Evolutionary conservation across 2,797 vertebrate species (phyloP), one percentile per base, ranked within the genome.

Genomic region (Sebastes umbrosus): DNA sequence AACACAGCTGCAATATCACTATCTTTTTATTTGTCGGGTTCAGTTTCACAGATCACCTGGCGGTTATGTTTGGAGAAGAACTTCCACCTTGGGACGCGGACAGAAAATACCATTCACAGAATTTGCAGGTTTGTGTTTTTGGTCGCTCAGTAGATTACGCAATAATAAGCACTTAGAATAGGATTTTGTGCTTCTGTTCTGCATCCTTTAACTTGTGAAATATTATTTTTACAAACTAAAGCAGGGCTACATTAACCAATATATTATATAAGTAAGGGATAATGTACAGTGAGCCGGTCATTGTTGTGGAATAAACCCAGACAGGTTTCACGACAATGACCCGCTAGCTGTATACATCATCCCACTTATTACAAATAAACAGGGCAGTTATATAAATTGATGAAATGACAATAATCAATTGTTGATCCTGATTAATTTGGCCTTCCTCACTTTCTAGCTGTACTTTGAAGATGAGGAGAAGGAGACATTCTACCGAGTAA

Each of bases 31-130:
- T 52, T 75, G 29, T 62, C 36, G 70, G 57, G 32, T 58, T 83
- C 80, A 99, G 98, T 89, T 98, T 99, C 90, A 89, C 95, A 66
- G 97, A 99, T 92, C 98, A 99, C 89, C 92, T 99, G 82, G 86
- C 62, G 18, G 94, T 97, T 75, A 99, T 99, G 98, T 99, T 99
- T 96, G 96, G 94, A 87, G 97, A 98, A 84, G 96, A 96, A 54
- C 94, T 93, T 36, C 98, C 98, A 25, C 94, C 97, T 0, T 99
- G 98, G 98, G 98, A 99, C 87, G 59, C 84, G 1, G 97, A 99
- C 79, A 95, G 89, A 80, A 99, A 99, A 88, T 99, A 99, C 80
- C 84, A 84, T 50, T 94, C 96, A 11, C 90, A 92, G 75, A 95
- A 96, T 90, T 93, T 99, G 22, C 94, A 98, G 97, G 98, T 99